Conservation (phyloP, 2,113 vertebrate species). For the Parus major region DNA sequence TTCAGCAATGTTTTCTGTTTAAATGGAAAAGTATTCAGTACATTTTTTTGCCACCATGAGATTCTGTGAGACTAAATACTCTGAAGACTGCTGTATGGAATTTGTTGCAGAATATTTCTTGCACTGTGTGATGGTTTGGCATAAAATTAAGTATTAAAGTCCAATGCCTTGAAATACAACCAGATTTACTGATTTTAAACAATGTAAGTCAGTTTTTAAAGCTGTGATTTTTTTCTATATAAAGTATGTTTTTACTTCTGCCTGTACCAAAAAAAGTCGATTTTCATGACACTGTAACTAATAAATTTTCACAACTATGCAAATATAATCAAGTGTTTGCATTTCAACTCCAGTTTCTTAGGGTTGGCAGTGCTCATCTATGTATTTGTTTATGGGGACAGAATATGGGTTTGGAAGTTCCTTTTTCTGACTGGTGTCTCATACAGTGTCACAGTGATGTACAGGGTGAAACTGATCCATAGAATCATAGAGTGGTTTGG, state of each 20-base stretch:
- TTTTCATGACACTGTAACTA: conserved; percentile 61
- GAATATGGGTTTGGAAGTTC: background rate
- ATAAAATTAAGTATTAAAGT: conserved; percentile 38
- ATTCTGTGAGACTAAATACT: conserved; percentile 41
- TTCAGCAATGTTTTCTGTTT: conserved; percentile 34
- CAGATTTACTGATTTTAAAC: conserved; percentile 61
- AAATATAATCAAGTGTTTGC: conserved; percentile 22
- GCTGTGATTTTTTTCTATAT: conserved; percentile 52
- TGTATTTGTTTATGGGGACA: background rate
- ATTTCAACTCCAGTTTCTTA: background rate
- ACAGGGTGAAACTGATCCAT: background rate
- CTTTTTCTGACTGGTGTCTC: background rate
- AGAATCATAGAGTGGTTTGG: background rate
- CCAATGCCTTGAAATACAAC: conserved; percentile 54
- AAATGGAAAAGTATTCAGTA: conserved; percentile 18
- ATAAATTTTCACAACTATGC: conserved; percentile 68
- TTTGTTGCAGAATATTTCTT: conserved; percentile 41
- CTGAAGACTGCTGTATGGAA: conserved; percentile 61
- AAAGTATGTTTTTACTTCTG: conserved; percentile 62
- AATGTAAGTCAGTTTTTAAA: conserved; percentile 57
- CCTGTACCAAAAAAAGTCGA: conserved; percentile 53
- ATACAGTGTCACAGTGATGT: background rate
- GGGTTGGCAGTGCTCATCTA: background rate
- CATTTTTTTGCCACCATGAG: conserved; percentile 11
- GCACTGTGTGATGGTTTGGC: conserved; percentile 50